Evolutionary conservation across 2,113 vertebrate genomes (phyloP), one percentile per base, ranked within the genome.

Genomic region (Phoxinus phoxinus): DNA sequence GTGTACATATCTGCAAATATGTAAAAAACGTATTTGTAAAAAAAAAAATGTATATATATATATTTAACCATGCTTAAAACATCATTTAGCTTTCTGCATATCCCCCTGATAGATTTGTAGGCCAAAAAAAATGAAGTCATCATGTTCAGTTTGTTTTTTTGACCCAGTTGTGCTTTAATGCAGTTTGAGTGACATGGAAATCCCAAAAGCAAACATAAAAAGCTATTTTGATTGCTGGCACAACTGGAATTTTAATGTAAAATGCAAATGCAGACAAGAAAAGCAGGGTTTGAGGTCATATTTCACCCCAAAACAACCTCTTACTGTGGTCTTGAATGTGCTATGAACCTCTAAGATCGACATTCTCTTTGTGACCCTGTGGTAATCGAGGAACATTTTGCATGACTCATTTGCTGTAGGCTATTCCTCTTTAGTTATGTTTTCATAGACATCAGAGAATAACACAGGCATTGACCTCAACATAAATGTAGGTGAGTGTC

Each of bases 371-470:
- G n/a, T 61, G 71, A 48, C 41, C 41, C 58, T 23, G 72, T 53
- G 51, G 74, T 65, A 56, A 65, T 65, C 6, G 27, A 53, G 27
- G 21, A 37, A 1, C 37, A 65, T n/a, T 78, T 27, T 23, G 30
- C 30, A 69, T 73, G 61, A 85, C 74, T 85, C 59, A 69, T n/a
- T 78, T 65, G 84, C 84, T 35, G 46, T 21, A 71, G 75, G 75
- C 46, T 78, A 11, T 69, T 30, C 46, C 27, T 69, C 25, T 23
- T 71, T n/a, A 17, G 15, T 69, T 44, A 19, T 46, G 41, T 67
- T 85, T 85, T 79, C 32, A 32, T 32, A 12, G 69, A 44, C 27
- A 76, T 76, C 17, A 79, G 13, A 71, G 23, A 79, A 56, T 48
- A 76, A 76, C 58, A 61, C 59, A 21, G 79, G 59, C 41, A 48